Conservation (phyloP, 2,797 vertebrate genomes). For the Mormyrops boulengeri region DNA sequence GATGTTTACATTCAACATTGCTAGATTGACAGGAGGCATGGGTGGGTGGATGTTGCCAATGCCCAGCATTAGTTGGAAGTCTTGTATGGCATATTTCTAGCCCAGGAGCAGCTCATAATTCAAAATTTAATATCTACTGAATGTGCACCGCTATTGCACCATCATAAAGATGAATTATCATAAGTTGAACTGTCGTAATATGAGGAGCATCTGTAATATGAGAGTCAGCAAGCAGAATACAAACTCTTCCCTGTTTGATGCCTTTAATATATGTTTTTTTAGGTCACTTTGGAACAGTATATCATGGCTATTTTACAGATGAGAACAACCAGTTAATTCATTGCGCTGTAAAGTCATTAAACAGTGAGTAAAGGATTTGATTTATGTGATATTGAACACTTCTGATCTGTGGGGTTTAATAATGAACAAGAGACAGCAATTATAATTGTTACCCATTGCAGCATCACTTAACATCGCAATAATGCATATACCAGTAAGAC, state of each 20-base stretch:
- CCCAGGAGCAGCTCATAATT: not conserved
- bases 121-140: not conserved
- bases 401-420: not conserved
- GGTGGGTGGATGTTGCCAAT: not conserved
- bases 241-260: not conserved
- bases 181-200: not conserved
- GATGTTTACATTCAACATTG: not conserved
- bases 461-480: not conserved
- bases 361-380: conserved; percentile 62
- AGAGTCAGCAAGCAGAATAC: not conserved
- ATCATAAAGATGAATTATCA: not conserved
- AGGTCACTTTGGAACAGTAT: conserved; percentile 91
- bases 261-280: conserved; percentile 5
- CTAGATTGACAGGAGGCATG: not conserved
- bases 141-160: not conserved
- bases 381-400: not conserved
- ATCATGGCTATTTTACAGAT: conserved; percentile 77
- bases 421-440: not conserved
- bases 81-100: not conserved
- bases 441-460: not conserved
- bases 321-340: conserved; percentile 66
- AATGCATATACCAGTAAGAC: not conserved
- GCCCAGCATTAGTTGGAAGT: not conserved
- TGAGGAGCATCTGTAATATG: not conserved
- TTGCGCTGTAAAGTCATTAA: conserved; percentile 84